phyloP scores from a whole-genome alignment of 1,140 invertebrate genomes.

The Anastatus disparis region DNA sequence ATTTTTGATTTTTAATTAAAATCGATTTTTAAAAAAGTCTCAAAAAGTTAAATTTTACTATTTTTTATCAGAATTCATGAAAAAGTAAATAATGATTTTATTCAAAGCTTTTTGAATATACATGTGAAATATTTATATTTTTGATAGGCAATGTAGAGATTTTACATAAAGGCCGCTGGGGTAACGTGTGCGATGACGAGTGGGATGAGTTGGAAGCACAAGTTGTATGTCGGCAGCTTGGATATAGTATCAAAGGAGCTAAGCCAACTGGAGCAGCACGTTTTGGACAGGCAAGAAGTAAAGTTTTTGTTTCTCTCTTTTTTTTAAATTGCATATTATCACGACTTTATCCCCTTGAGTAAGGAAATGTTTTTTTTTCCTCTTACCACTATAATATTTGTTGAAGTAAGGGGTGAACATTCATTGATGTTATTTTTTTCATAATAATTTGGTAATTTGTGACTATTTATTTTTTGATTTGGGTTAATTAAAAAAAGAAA shows the following conservation, averaged over 20 bases:
- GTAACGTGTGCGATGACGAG: conserved; percentile 91
- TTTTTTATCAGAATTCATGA: not conserved
- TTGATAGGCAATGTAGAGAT: conserved; percentile 87
- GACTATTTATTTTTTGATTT: too few relatives aligned
- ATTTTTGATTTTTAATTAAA: too few relatives aligned
- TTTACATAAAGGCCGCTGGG: conserved; percentile 86
- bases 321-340: conserved; percentile 42
- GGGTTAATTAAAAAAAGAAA: too few relatives aligned
- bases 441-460: too few relatives aligned
- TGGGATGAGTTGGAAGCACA: conserved; percentile 85
- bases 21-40: too few relatives aligned
- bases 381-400: too few relatives aligned
- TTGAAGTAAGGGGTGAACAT: too few relatives aligned
- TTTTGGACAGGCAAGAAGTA: conserved; percentile 82
- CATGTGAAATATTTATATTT: too few relatives aligned
- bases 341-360: not conserved
- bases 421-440: too few relatives aligned
- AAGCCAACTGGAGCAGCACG: conserved; percentile 78
- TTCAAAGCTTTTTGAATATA: not conserved
- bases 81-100: not conserved
- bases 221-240: conserved; percentile 85
- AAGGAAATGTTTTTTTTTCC: too few relatives aligned
- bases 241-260: conserved; percentile 71
- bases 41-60: not conserved
- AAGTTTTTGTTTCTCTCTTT: too few relatives aligned